Evolutionary conservation across 2,113 vertebrate species (phyloP), one percentile per base, ranked within the genome.

Genomic region (Poicephalus meyeri): DNA sequence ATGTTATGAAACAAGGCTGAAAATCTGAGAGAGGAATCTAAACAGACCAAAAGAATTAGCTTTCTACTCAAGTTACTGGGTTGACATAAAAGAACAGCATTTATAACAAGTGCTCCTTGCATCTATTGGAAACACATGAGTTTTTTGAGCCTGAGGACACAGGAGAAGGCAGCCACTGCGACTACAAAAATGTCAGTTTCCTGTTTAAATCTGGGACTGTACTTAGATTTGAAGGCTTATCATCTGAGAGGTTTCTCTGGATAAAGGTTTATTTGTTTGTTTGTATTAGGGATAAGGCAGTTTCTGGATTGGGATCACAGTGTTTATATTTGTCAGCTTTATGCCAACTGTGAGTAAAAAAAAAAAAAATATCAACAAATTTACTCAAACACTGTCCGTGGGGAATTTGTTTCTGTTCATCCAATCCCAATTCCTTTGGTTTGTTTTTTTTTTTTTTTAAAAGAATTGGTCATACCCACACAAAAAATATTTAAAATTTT

Each of bases 171-270:
- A 94, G 87, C 25, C 73, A 77, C 66, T 49, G 28, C 10, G 50
- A 85, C 70, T 88, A 85, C 44, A 91, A 76, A 97, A 95, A 88
- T 82, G 76, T 6, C 71, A 58, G 84, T 58, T 95, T 96, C 89
- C 94, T 96, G 95, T 95, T 96, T 94, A 95, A 89, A 91, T 85
- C 7, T 53, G 74, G 37, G 81, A 82, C 70, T 4, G 1, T 85
- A 92, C 89, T 87, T 79, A 92, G 73, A 79, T 70, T 87, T 56
- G 47, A 82, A 71, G 81, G 56, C 60, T 94, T 92, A 87, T 65
- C 29, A 0, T 74, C 87, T 46, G 61, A 53, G 69, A 86, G 56
- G 18, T 63, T 82, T 60, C 47, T 87, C 47, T 89, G 74, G 52
- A 79, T 39, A 79, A 78, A 85, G 50, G 55, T 58, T 71, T 1